Conservation (phyloP, 2,797 vertebrate species). For the Hyperoplus immaculatus region DNA sequence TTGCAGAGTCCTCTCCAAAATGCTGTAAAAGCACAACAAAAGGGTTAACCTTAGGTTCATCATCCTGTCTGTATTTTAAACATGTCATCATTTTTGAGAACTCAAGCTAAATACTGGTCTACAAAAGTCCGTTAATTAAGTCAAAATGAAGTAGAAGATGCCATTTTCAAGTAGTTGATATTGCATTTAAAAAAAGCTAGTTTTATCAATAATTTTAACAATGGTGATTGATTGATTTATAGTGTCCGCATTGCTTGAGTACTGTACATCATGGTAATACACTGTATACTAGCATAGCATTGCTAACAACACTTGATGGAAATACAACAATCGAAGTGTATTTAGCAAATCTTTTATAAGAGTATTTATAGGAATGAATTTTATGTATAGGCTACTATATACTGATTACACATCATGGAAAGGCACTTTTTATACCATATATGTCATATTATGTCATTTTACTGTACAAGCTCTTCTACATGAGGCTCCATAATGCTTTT, state of each 20-base stretch:
- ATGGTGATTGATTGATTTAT: conserved; percentile 20
- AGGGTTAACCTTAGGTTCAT: background rate
- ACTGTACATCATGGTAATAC: conserved; percentile 51
- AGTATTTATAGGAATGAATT: conserved; percentile 62
- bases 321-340: conserved; percentile 41
- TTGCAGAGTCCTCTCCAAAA: conserved; percentile 43
- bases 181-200: conserved; percentile 40
- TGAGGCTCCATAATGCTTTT: conserved; percentile 26
- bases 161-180: background rate
- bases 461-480: conserved; percentile 26
- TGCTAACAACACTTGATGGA: conserved; percentile 32
- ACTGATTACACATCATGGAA: conserved; percentile 50
- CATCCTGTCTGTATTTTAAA: conserved; percentile 1
- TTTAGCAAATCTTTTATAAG: conserved; percentile 58
- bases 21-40: conserved; percentile 20
- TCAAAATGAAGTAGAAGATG: background rate
- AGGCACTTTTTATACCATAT: conserved; percentile 69
- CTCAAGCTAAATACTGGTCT: background rate
- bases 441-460: conserved; percentile 33
- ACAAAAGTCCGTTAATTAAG: background rate
- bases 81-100: background rate
- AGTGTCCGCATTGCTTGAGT: conserved; percentile 22
- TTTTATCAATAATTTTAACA: conserved; percentile 2
- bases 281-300: conserved; percentile 52
- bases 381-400: conserved; percentile 43